Evolutionary conservation across 1,140 invertebrate species (phyloP).

Genomic region (Leptinotarsa defecta): DNA sequence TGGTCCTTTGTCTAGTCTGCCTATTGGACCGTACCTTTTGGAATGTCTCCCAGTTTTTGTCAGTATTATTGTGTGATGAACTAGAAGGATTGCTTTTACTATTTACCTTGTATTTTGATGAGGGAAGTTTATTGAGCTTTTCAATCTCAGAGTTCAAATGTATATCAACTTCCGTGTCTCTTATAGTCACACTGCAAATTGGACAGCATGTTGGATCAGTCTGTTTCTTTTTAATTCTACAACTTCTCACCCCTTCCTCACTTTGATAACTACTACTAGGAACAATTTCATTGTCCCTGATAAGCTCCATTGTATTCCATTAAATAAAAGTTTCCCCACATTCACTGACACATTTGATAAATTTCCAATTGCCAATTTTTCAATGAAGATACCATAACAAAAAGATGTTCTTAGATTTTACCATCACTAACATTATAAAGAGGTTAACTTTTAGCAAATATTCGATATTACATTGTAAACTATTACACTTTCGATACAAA

Average conservation of each 20-base stretch:
- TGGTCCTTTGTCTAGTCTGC: constrained; percentile 60
- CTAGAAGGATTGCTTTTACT: constrained; percentile 57
- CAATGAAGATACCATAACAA: constrained; percentile 5
- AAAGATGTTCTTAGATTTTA: constrained; percentile 27
- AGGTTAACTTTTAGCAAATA: neutral
- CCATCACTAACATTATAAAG: constrained; percentile 4
- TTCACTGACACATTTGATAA: neutral
- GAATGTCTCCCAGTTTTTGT: constrained; percentile 75
- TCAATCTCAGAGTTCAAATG: constrained; percentile 79
- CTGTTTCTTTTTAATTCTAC: constrained; percentile 55
- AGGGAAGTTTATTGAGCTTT: constrained; percentile 67
- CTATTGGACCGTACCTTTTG: constrained; percentile 75
- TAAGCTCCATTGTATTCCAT: constrained; percentile 32
- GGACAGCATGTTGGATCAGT: constrained; percentile 74
- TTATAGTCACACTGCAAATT: constrained; percentile 76
- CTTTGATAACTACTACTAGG: constrained; percentile 41
- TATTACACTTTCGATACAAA: neutral
- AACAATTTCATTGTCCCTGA: constrained; percentile 26
- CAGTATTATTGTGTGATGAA: constrained; percentile 58
- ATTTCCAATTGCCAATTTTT: neutral
- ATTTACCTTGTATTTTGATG: constrained; percentile 44
- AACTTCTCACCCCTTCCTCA: constrained; percentile 54
- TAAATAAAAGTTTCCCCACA: constrained; percentile 10
- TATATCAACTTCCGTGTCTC: constrained; percentile 72
- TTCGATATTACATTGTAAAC: neutral